These are phyloP conservation scores for Lepilemur ruficaudatus DNA, from an alignment of 2,797 vertebrate genomes.

Conservation along the genomic window DNA sequence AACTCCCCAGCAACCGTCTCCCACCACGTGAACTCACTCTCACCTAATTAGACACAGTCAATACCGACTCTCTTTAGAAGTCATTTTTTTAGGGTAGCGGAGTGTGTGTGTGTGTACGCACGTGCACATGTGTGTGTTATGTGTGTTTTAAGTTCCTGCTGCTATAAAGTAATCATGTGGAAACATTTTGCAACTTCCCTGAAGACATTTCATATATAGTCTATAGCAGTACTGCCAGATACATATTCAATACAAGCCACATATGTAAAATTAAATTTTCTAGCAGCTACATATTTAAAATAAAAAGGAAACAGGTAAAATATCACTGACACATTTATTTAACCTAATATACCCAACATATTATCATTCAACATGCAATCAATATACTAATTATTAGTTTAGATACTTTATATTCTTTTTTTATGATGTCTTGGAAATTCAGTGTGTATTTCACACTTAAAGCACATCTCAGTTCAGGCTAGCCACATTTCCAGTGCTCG, in stretches of 20 bases:
- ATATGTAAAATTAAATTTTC: background rate
- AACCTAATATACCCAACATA: background rate
- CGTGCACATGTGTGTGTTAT: background rate
- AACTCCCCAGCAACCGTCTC: background rate
- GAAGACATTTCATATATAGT: background rate
- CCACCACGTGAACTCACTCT: background rate
- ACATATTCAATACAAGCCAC: background rate
- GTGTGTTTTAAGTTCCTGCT: background rate
- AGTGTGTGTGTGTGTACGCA: background rate
- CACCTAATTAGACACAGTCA: background rate
- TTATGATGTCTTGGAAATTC: background rate
- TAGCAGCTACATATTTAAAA: background rate
- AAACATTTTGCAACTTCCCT: background rate
- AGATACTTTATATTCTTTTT: background rate
- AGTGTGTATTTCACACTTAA: background rate
- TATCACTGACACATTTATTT: background rate
- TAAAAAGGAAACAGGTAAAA: background rate
- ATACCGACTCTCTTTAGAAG: background rate
- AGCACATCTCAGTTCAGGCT: background rate
- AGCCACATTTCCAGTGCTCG: background rate
- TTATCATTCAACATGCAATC: background rate
- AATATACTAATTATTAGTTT: background rate
- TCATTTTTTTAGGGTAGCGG: background rate
- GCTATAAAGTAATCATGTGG: background rate
- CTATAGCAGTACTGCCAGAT: background rate